phyloP scores from a whole-genome alignment of 2,113 vertebrate genomes.

The Ardeotis arabs region DNA sequence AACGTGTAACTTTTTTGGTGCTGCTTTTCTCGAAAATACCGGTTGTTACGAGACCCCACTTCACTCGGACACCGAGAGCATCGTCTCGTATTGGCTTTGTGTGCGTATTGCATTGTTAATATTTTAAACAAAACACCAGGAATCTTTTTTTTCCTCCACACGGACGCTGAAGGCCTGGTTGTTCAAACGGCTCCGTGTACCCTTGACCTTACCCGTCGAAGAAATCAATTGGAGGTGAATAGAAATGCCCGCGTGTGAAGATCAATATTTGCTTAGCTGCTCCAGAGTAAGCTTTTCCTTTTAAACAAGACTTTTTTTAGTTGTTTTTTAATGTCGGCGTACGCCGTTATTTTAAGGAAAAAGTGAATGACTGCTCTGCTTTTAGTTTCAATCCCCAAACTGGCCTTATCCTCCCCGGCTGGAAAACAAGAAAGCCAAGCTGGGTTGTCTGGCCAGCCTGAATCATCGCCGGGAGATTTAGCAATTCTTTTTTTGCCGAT shows the following conservation, averaged over 20 bases:
- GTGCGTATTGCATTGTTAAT: rapidly evolving
- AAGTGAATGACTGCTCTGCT: not conserved
- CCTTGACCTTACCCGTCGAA: not conserved
- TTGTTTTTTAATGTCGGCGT: not conserved
- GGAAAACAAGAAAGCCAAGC: not conserved
- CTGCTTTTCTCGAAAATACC: not conserved
- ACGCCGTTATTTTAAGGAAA: not conserved
- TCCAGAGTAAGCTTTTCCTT: not conserved
- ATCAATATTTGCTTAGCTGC: not conserved
- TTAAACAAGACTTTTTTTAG: not conserved
- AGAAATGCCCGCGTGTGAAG: not conserved
- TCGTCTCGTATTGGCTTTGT: rapidly evolving
- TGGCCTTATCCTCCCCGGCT: not conserved
- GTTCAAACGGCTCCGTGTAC: not conserved
- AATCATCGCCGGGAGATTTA: not conserved
- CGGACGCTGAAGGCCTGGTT: not conserved
- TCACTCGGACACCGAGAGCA: rapidly evolving
- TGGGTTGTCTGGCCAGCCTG: not conserved
- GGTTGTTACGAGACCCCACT: rapidly evolving
- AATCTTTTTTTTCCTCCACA: not conserved
- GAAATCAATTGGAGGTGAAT: not conserved
- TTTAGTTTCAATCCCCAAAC: not conserved
- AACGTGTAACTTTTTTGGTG: not conserved
- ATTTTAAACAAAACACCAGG: not conserved
- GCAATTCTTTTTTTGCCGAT: not conserved